phyloP scores from a whole-genome alignment of 64 coral and sea anemone species.

The Montipora efflorescens region DNA sequence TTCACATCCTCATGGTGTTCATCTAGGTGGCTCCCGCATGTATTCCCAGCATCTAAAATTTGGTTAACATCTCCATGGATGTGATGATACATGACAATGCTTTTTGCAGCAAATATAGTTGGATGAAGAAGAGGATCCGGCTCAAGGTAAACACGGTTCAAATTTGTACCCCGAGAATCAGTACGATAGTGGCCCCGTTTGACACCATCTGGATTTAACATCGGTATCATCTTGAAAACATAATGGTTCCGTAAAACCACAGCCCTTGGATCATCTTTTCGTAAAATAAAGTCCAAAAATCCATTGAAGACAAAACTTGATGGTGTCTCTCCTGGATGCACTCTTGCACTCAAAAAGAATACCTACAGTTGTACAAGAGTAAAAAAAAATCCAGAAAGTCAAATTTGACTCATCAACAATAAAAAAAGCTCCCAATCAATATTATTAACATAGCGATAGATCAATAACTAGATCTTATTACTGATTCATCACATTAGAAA shows the following conservation, averaged over 20 bases:
- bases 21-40: constrained; percentile 37
- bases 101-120: constrained; percentile 86
- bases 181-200: constrained; percentile 96
- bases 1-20: neutral
- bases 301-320: constrained; percentile 99
- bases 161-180: constrained; percentile 85
- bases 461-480: too few species aligned
- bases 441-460: too few species aligned
- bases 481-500: too few species aligned
- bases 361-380: constrained; percentile 62
- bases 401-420: too few species aligned
- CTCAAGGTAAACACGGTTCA: constrained; percentile 93
- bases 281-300: constrained; percentile 93
- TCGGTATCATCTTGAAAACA: constrained; percentile 94
- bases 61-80: constrained; percentile 4
- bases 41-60: neutral
- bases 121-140: constrained; percentile 84
- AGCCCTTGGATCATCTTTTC: constrained; percentile 84
- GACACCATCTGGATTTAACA: constrained; percentile 98
- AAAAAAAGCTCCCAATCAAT: too few species aligned
- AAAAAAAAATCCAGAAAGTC: neutral
- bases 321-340: constrained; percentile 98
- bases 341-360: constrained; percentile 93
- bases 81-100: constrained; percentile 83
- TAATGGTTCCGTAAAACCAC: constrained; percentile 71